phyloP scores from a whole-genome alignment of 1,140 invertebrate species.

The Brachionus plicatilis region DNA sequence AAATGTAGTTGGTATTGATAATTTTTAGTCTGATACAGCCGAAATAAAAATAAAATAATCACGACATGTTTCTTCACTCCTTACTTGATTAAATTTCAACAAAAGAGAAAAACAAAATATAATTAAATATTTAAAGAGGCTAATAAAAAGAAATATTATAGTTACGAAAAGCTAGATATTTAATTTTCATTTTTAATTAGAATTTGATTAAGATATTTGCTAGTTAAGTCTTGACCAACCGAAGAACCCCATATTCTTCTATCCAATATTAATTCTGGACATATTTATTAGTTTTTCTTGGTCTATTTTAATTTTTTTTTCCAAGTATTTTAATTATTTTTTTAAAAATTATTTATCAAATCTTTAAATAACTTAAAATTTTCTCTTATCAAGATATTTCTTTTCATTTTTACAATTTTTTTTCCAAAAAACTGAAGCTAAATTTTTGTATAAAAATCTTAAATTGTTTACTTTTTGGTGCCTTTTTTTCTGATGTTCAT shows the following conservation, averaged over 20 bases:
- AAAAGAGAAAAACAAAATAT: not conserved
- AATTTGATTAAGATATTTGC: not conserved
- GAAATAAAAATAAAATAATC: not conserved
- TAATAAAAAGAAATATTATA: no score
- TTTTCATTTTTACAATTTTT: not conserved
- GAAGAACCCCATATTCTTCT: not conserved
- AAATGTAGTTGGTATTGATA: not conserved
- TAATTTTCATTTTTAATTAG: not conserved
- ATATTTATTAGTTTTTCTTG: not conserved
- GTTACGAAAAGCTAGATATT: not conserved
- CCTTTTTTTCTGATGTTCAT: no score
- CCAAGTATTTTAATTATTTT: not conserved
- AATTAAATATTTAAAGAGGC: not conserved
- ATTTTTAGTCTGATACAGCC: not conserved
- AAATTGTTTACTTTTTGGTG: no score
- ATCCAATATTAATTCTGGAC: not conserved
- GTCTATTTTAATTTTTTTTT: not conserved
- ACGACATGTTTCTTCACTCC: not conserved
- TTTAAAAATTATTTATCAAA: no score
- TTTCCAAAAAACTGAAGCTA: no score
- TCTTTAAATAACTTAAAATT: no score
- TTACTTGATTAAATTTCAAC: not conserved
- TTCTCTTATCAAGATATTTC: not conserved
- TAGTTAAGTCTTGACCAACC: not conserved
- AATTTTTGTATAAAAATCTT: no score